Percentiles rank a stretch among this genome's conserved stretches.
phyloP scores from a whole-genome alignment of 2,113 vertebrate species.

The Sterrhoptilus dennistouni region DNA sequence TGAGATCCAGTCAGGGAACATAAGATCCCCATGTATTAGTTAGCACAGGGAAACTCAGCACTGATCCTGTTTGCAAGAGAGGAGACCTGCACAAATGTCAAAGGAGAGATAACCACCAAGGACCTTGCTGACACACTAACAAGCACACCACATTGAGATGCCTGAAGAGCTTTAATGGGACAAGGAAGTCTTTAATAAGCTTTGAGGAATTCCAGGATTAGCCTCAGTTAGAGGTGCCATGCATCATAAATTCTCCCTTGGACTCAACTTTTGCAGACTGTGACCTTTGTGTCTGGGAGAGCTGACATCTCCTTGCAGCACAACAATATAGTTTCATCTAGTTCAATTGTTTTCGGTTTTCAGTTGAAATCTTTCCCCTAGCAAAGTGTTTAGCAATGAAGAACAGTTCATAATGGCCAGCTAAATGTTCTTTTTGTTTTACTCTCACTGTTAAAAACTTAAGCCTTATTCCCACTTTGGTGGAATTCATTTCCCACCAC shows the following conservation, averaged over 20 bases:
- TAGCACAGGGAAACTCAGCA: background rate
- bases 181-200: background rate
- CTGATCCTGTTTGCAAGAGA: background rate
- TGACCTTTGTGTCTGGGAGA: background rate
- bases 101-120: background rate
- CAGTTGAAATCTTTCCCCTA: background rate
- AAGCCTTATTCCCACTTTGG: background rate
- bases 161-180: background rate
- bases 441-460: background rate
- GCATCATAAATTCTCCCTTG: background rate
- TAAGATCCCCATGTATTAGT: background rate
- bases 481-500: background rate
- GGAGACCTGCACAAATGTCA: background rate
- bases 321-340: background rate
- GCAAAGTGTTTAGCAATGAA: background rate
- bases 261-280: background rate
- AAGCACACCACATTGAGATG: background rate
- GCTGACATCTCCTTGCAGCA: background rate
- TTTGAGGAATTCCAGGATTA: background rate
- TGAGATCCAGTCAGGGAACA: background rate
- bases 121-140: background rate
- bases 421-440: background rate
- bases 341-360: background rate
- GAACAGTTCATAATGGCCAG: rapidly evolving
- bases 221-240: background rate